Conservation (phyloP, 2,797 vertebrate species). For the Amniataba percoides region DNA sequence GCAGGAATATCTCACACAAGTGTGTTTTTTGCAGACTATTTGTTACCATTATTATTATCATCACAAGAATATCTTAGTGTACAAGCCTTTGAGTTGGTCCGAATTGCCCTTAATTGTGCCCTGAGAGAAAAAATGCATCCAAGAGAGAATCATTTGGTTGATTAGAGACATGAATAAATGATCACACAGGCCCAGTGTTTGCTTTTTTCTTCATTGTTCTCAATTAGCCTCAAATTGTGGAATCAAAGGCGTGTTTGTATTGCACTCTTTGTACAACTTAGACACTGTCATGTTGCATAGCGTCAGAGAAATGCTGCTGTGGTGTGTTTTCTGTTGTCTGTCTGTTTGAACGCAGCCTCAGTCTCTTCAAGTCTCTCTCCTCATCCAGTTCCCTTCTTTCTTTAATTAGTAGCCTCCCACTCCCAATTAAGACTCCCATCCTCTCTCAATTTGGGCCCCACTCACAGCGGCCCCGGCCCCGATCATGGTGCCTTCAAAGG, state of each 20-base stretch:
- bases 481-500: conserved; percentile 48
- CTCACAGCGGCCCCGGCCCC: background rate
- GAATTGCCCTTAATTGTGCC: conserved; percentile 75
- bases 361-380: conserved; percentile 13
- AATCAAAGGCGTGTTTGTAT: conserved; percentile 77
- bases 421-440: conserved; percentile 51
- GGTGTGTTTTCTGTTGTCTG: conserved; percentile 16
- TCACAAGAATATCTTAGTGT: conserved; percentile 51
- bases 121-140: conserved; percentile 70
- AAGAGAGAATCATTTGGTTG: conserved; percentile 71
- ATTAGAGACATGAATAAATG: conserved; percentile 81
- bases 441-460: conserved; percentile 37
- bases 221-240: conserved; percentile 81
- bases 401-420: conserved; percentile 59
- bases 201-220: conserved; percentile 81
- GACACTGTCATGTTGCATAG: conserved; percentile 10
- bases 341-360: conserved; percentile 14
- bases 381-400: conserved; percentile 20
- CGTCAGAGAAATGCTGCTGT: conserved; percentile 13
- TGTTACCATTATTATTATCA: conserved; percentile 60
- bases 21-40: conserved; percentile 42
- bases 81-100: conserved; percentile 58
- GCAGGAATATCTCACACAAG: conserved; percentile 25
- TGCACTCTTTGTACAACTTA: conserved; percentile 60
- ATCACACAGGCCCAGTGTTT: conserved; percentile 65